Percentiles rank a stretch among this genome's conserved stretches.
Conservation (phyloP, 2,797 vertebrate genomes). For the Ctenopoma kingsleyae region DNA sequence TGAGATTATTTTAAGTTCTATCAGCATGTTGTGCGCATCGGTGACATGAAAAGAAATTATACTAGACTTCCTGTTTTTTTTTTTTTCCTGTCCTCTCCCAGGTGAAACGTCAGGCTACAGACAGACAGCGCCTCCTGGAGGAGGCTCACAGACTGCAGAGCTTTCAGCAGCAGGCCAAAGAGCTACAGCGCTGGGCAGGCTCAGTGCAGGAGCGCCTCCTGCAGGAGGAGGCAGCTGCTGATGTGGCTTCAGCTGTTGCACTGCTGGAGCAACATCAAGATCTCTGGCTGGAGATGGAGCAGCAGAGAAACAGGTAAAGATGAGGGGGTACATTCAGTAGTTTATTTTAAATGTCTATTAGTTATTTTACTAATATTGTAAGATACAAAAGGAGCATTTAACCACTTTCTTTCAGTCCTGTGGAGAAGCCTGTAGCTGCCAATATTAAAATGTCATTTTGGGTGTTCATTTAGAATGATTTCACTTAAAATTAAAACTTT, state of each 20-base stretch:
- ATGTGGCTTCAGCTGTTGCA: constrained; percentile 83
- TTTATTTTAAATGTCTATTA: too few relatives aligned
- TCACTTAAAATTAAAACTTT: too few relatives aligned
- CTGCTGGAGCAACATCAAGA: constrained; percentile 86
- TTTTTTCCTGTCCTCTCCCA: constrained; percentile 4
- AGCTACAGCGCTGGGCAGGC: constrained; percentile 82
- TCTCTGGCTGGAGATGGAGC: constrained; percentile 85
- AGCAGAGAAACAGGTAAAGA: constrained; percentile 84
- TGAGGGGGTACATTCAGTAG: not conserved
- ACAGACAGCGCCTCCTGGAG: constrained; percentile 68
- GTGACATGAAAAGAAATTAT: not conserved
- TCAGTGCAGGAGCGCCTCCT: constrained; percentile 79
- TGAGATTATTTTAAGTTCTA: too few relatives aligned
- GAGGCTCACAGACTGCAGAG: constrained; percentile 72
- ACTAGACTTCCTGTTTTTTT: too few relatives aligned
- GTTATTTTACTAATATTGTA: too few relatives aligned
- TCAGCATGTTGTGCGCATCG: too few relatives aligned
- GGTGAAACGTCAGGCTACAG: constrained; percentile 74
- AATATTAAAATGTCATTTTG: not conserved
- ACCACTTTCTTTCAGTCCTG: not conserved
- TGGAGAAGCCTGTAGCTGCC: too few relatives aligned
- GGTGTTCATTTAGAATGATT: too few relatives aligned
- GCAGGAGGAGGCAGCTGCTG: constrained; percentile 80
- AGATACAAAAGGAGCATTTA: too few relatives aligned
- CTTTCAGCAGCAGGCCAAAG: constrained; percentile 85